phyloP scores from a whole-genome alignment of 2,888 invertebrate genomes.

The Himalopsyche tibetana region DNA sequence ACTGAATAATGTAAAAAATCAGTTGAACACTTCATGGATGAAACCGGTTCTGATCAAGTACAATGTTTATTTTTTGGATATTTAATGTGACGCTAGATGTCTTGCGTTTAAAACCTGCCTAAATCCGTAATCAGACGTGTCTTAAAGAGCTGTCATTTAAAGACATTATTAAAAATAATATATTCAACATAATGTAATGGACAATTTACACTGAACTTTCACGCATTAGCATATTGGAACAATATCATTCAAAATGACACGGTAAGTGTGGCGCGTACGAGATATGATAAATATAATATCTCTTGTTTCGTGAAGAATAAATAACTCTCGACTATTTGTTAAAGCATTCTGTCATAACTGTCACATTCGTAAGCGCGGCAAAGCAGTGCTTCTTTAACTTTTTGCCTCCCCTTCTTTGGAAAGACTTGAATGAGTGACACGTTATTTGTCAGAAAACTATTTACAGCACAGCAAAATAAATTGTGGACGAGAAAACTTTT shows the following conservation, averaged over 20 bases:
- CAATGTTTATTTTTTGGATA: too few relatives aligned
- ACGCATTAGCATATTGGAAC: not conserved
- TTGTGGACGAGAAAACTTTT: not conserved
- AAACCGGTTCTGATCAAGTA: too few relatives aligned
- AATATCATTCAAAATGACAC: conserved; percentile 11
- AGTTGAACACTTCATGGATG: too few relatives aligned
- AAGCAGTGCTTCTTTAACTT: conserved; percentile 26
- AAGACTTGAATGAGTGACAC: conserved; percentile 2
- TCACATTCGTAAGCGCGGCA: not conserved
- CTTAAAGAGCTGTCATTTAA: too few relatives aligned
- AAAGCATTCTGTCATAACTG: conserved; percentile 8
- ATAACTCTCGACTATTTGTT: conserved; percentile 26
- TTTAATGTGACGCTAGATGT: too few relatives aligned
- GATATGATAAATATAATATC: conserved; percentile 26
- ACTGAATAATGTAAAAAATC: too few relatives aligned
- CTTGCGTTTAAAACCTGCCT: too few relatives aligned
- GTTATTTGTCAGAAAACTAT: conserved; percentile 26
- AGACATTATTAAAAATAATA: too few relatives aligned
- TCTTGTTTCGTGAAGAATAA: conserved; percentile 5
- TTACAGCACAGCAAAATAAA: not conserved
- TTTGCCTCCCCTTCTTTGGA: not conserved
- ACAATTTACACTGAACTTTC: not conserved
- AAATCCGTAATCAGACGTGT: too few relatives aligned
- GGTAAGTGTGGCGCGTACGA: conserved; percentile 26
- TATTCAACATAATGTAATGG: too few relatives aligned